phyloP scores from a whole-genome alignment of 2,113 vertebrate species.

The Coturnix japonica region DNA sequence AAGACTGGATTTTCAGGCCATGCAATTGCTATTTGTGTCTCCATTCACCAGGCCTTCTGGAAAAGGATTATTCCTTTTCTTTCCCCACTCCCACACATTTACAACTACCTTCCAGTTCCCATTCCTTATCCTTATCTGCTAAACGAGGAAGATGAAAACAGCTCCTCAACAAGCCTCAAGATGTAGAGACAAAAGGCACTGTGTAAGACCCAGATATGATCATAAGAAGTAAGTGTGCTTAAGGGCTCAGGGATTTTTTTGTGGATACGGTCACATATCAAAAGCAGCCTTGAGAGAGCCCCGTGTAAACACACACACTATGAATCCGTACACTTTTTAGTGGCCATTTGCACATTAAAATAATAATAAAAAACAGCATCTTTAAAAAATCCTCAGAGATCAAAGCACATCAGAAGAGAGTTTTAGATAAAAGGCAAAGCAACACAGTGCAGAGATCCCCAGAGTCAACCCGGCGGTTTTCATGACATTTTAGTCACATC shows the following conservation, averaged over 20 bases:
- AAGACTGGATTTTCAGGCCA: slow-evolving; percentile 3
- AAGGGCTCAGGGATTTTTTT: background rate
- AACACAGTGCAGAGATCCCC: slow-evolving; percentile 1
- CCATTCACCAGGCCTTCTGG: background rate
- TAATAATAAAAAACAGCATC: background rate
- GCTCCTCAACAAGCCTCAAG: background rate
- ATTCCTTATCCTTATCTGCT: background rate
- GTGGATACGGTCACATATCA: background rate
- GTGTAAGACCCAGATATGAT: background rate
- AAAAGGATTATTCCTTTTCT: background rate
- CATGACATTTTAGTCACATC: slow-evolving; percentile 39
- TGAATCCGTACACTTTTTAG: slow-evolving; percentile 35
- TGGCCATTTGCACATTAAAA: slow-evolving; percentile 34
- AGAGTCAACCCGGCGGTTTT: background rate
- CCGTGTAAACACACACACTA: background rate
- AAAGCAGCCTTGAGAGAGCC: background rate
- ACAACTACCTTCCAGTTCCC: background rate
- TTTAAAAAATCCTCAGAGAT: slow-evolving; percentile 34
- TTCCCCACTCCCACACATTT: background rate
- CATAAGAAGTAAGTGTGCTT: background rate
- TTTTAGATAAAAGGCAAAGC: slow-evolving; percentile 55
- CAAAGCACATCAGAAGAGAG: slow-evolving; percentile 48
- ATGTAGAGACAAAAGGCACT: background rate
- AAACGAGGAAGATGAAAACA: background rate
- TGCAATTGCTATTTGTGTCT: background rate